Evolutionary conservation across 2,888 invertebrate species (phyloP).

Genomic region (Orthosia incerta): DNA sequence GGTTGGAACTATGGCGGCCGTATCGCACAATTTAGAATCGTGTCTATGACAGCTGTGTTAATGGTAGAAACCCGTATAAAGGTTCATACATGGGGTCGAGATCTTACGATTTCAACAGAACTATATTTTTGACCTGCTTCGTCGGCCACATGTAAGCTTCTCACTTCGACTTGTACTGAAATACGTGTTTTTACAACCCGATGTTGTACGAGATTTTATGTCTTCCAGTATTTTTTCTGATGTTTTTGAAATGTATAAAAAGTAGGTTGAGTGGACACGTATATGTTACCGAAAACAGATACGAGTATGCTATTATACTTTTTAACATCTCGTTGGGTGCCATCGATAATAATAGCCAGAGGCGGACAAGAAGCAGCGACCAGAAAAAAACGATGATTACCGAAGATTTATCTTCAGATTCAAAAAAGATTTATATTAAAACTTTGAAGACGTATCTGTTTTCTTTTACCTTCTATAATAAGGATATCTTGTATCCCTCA

Average conservation of each 20-base stretch:
- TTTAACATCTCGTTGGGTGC: too few species aligned
- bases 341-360: too few species aligned
- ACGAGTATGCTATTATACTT: too few species aligned
- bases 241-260: not conserved
- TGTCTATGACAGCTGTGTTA: not conserved
- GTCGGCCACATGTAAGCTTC: slow-evolving; percentile 31
- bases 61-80: not conserved
- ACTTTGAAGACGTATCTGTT: not conserved
- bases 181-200: slow-evolving; percentile 29
- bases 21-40: slow-evolving; percentile 10
- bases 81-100: too few species aligned
- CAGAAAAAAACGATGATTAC: slow-evolving; percentile 6
- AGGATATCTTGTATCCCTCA: not conserved
- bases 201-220: too few species aligned
- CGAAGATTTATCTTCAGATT: slow-evolving; percentile 15
- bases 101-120: too few species aligned
- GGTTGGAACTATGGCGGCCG: slow-evolving; percentile 1
- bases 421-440: slow-evolving; percentile 20
- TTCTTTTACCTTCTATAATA: slow-evolving; percentile 2
- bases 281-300: too few species aligned
- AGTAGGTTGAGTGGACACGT: too few species aligned
- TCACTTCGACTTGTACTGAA: slow-evolving; percentile 32
- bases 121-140: too few species aligned
- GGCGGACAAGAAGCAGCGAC: not conserved
- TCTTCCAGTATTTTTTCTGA: too few species aligned